Evolutionary conservation across 2,888 invertebrate species (phyloP), one percentile per base, ranked within the genome.

Genomic region (Xanthorhoe spadicearia): DNA sequence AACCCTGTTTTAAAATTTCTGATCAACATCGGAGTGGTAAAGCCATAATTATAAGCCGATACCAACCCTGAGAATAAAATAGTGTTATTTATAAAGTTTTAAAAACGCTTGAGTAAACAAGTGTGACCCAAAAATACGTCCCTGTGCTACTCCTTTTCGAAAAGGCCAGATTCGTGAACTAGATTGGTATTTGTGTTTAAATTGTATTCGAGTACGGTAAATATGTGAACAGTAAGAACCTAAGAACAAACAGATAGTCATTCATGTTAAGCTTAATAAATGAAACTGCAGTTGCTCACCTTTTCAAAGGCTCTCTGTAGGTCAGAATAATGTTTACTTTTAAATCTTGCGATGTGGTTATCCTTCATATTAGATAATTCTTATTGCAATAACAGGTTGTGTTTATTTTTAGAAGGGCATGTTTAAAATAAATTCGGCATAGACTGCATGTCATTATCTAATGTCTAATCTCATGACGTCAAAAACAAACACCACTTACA

Each of bases 251-350:
- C 61, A 54, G 4, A 53, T 13, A 23, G 6, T 19, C 17, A 46
- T 57, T 32, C 46, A 57, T 18, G 19, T 13, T 8, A 23, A 46
- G 32, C 48, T 48, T 38, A 10, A 51, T 28, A 15, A 13, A 28
- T 58, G 49, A 48, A 35, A 5, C 49, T 19, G 58, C 18, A 58
- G 52, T 48, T 6, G 57, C 53, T 58, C 52, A 58, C 63, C 63
- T 64, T 64, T 53, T 58, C 58, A 53, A 64, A 64, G 48, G 63
- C 56, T 52, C 56, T 46, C 3, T 50, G 23, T 38, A 61, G 49
- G 61, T 61, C 55, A 55, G 49, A 50, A 19, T 43, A 35, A 38
- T n/a, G 19, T 51, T 38, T 38, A 51, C 50, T 15, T 50, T 18
- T 18, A 7, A 50, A 50, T 50, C 13, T 35, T 49, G 13, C 10